Conservation (phyloP, 2,888 invertebrate genomes). For the Urechis unicinctus region DNA sequence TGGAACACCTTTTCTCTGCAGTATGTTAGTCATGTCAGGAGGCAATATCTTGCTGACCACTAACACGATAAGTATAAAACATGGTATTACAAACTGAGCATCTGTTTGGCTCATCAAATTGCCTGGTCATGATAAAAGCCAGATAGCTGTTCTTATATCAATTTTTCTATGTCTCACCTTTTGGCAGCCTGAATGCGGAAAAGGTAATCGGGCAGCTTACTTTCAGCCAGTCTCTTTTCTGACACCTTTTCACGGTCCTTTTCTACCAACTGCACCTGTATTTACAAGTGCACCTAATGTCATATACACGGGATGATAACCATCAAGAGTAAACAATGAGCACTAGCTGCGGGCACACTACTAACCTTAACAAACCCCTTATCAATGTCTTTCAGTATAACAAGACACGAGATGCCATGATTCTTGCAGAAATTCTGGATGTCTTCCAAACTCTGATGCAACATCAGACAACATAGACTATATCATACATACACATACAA, state of each 20-base stretch:
- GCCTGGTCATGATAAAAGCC: no score
- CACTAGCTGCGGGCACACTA: background rate
- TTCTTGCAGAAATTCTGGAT: conserved; percentile 61
- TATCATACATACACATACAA: no score
- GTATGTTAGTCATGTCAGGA: no score
- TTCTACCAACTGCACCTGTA: no score
- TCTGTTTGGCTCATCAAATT: no score
- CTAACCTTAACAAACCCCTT: conserved; percentile 51
- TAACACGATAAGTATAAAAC: no score
- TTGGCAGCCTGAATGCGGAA: no score
- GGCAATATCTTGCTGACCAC: no score
- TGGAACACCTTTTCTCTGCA: no score
- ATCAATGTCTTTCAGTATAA: conserved; percentile 62
- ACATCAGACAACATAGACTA: background rate
- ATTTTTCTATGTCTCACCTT: no score
- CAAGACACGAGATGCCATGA: conserved; percentile 60
- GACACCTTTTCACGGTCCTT: background rate
- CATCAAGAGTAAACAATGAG: background rate
- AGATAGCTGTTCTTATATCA: no score
- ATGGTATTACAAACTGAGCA: no score
- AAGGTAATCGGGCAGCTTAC: background rate
- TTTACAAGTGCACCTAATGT: background rate
- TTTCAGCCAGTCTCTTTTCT: background rate
- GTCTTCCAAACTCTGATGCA: conserved; percentile 59
- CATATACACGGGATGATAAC: background rate